Conservation (phyloP, 2,113 vertebrate species). For the Chloebia gouldiae region DNA sequence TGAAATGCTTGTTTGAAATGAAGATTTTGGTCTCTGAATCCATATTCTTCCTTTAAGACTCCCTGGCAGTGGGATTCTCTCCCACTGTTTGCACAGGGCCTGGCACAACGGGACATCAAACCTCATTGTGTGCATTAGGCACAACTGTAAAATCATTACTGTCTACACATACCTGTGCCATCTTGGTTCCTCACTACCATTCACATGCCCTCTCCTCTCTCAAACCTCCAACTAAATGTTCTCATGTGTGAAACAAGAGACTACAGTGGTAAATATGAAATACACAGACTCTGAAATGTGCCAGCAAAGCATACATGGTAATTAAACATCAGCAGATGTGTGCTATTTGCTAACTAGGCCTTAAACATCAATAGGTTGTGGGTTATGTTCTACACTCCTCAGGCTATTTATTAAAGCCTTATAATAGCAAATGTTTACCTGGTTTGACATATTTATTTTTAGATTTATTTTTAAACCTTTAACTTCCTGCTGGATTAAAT, state of each 20-base stretch:
- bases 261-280: not conserved
- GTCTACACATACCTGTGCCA: not conserved
- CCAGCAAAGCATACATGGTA: constrained; percentile 26
- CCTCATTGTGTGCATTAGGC: not conserved
- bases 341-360: constrained; percentile 56
- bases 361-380: constrained; percentile 30
- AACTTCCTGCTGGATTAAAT: constrained; percentile 25
- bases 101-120: not conserved
- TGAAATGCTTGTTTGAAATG: not conserved
- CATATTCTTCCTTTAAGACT: not conserved
- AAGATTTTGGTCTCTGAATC: not conserved
- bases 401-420: constrained; percentile 26
- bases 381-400: constrained; percentile 10
- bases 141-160: constrained; percentile 37
- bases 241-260: constrained; percentile 21
- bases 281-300: constrained; percentile 6
- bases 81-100: not conserved
- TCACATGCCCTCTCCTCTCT: not conserved
- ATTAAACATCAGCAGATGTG: constrained; percentile 39
- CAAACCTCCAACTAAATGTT: not conserved
- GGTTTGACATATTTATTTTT: constrained; percentile 16
- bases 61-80: not conserved
- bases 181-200: not conserved
- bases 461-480: constrained; percentile 45
- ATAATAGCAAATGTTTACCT: constrained; percentile 54